Base-by-base conservation (phyloP, 2,888 invertebrate genomes). In the Stomorhina lunata region DNA sequence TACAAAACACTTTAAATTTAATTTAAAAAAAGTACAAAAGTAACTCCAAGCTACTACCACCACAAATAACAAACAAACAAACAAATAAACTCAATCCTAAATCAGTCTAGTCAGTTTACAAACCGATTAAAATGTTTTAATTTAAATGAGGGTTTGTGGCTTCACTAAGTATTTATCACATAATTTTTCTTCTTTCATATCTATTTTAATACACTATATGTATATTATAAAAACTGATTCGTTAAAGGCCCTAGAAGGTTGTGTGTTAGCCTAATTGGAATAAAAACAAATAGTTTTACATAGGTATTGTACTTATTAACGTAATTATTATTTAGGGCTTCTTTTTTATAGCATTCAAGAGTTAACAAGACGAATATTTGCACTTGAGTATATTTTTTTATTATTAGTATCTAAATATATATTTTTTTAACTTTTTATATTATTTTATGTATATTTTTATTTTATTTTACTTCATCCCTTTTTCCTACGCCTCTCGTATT, bases 291-390 rank as follows among this genome's bases (percentile, higher is more conserved):
- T 15, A 22, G 12, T 50, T 25, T 22, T 7, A 6, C 17, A 32
- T 12, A 55, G 10, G 2, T 15, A 2, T 7, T 48, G 7, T 50
- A 32, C 20, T 20, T 10, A 7, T 32, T 17, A 22, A 37, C 29
- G 69, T 66, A 75, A 79, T 84, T 81, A 17, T 71, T 76, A 80
- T 76, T 80, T 48, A 83, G 27, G 81, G 78, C 77, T 82, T 29
- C 34, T 17, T 73, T 81, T 75, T 71, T 75, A 53, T 77, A 78
- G 80, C 68, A 72, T 59, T 15, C 50, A 76, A 71, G 66, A 75
- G 37, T 40, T 25, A 50, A 72, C n/a, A 40, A 34, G 69, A 32
- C 32, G 34, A 72, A 65, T 63, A 53, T n/a, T 34, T 63, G 82
- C 82, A 78, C 82, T 72, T 72, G 72, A 75, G 43, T 71, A 61